Evolutionary conservation across 2,888 invertebrate genomes (phyloP), one percentile per base, ranked within the genome.

Genomic region (Lomographa bimaculata): DNA sequence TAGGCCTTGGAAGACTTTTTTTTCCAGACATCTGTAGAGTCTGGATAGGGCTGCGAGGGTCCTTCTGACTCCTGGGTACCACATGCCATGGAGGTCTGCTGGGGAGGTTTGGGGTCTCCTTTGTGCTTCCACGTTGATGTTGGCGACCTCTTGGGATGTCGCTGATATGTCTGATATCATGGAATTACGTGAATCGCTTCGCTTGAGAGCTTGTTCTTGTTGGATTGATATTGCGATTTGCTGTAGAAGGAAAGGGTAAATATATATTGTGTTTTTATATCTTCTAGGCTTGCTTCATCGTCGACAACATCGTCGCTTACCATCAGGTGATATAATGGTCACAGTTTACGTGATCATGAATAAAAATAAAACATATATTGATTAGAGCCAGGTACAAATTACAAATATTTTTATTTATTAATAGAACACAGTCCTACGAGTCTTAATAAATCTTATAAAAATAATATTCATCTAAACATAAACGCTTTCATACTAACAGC

Each of bases 41-140:
- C 99, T 94, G 0, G 99, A 98, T 2, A 99, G 89, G 48, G 98
- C 98, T 8, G 98, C 97, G 7, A 99, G 82, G 0, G 99, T 98
- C 24, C 99, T 90, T 7, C 99, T 91, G 0, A 99, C 98, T 0
- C 97, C 98, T 0, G 99, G 99, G 81, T 99, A 99, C 99, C 99
- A 99, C 98, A 99, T 98, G 11, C 99, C 99, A 81, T 99, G 99
- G 16, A 99, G 90, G 89, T 99, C 99, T 0, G 98, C 97, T 0
- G 98, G 97, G 0, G 97, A 96, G 68, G 94, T 94, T 4, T 68
- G 77, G 6, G 86, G 60, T 42, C 82, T 30, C 0, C 79, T 46
- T 19, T 79, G 79, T 0, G 79, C 75, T 45, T 83, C 87, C 11
- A 69, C 87, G 40, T 89, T 92, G 23, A 93, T 91, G 54, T 90